A percentile compares a stretch with the other conserved stretches of the same genome.
Conservation (phyloP, 2,888 invertebrate genomes). For the Anthrax anthrax region DNA sequence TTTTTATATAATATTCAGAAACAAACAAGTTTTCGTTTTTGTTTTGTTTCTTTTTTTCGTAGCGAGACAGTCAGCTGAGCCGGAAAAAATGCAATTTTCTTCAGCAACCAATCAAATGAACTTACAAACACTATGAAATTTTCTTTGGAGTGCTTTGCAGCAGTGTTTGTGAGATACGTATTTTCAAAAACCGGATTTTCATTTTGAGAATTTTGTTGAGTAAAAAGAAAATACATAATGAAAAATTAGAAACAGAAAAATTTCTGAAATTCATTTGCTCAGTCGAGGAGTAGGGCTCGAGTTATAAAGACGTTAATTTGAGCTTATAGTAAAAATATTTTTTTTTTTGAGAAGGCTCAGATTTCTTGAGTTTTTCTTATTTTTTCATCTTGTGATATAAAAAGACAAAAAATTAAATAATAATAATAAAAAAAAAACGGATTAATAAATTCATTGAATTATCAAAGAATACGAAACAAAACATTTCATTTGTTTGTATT, state of each 20-base stretch:
- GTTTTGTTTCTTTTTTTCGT: too few relatives aligned
- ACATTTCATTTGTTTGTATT: too few relatives aligned
- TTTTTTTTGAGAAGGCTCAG: neutral
- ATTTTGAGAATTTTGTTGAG: too few relatives aligned
- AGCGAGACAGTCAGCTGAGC: neutral
- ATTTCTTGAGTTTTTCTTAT: neutral
- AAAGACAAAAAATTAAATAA: neutral
- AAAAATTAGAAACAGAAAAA: too few relatives aligned
- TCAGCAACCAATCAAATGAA: neutral
- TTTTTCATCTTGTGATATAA: neutral
- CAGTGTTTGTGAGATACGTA: too few relatives aligned
- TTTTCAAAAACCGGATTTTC: too few relatives aligned
- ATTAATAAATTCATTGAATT: neutral
- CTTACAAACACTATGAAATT: too few relatives aligned
- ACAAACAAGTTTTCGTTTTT: too few relatives aligned
- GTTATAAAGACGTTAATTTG: neutral
- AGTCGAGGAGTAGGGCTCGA: conserved; percentile 7
- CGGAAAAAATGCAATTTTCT: conserved; percentile 1
- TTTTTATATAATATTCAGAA: neutral
- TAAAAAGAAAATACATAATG: too few relatives aligned
- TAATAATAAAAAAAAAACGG: neutral
- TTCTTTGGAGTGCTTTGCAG: too few relatives aligned
- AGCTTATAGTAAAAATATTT: neutral
- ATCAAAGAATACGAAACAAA: too few relatives aligned
- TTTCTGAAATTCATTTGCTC: too few relatives aligned